These are phyloP conservation scores for Calcarius lapponicus DNA, from an alignment of 2,797 vertebrate genomes.

Conservation along the genomic window DNA sequence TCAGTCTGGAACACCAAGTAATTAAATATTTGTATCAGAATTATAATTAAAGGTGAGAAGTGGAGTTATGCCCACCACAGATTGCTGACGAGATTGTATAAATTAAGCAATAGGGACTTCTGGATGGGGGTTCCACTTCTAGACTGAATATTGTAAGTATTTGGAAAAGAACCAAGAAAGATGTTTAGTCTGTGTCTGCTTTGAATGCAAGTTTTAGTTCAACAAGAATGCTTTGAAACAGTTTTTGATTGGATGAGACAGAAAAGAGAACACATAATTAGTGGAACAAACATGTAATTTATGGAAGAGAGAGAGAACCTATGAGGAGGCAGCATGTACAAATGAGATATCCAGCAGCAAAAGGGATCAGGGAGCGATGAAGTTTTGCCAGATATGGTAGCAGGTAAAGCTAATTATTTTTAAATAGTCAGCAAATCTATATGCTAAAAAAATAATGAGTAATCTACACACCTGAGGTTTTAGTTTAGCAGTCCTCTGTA, in stretches of 20 bases:
- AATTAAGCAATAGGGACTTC: neutral
- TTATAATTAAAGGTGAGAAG: neutral
- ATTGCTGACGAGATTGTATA: neutral
- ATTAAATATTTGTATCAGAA: neutral
- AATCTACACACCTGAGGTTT: slow-evolving; percentile 22
- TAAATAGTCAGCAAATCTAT: slow-evolving; percentile 4
- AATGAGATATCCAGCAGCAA: neutral
- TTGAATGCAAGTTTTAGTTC: neutral
- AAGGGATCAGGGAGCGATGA: neutral
- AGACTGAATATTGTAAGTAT: neutral
- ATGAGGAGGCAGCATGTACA: neutral
- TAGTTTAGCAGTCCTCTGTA: slow-evolving; percentile 24
- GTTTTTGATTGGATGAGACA: neutral
- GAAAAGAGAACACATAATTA: neutral
- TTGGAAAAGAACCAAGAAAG: slow-evolving; percentile 10
- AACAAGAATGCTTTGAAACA: neutral
- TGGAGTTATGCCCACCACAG: neutral
- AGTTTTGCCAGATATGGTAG: neutral
- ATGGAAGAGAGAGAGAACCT: neutral
- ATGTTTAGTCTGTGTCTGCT: slow-evolving; percentile 27
- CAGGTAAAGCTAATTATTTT: slow-evolving; percentile 7
- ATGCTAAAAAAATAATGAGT: neutral
- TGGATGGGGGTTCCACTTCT: neutral
- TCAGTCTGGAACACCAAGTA: neutral
- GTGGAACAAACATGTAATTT: neutral